Base-by-base conservation (phyloP, 1,140 invertebrate genomes). In the Drosophila simulans region DNA sequence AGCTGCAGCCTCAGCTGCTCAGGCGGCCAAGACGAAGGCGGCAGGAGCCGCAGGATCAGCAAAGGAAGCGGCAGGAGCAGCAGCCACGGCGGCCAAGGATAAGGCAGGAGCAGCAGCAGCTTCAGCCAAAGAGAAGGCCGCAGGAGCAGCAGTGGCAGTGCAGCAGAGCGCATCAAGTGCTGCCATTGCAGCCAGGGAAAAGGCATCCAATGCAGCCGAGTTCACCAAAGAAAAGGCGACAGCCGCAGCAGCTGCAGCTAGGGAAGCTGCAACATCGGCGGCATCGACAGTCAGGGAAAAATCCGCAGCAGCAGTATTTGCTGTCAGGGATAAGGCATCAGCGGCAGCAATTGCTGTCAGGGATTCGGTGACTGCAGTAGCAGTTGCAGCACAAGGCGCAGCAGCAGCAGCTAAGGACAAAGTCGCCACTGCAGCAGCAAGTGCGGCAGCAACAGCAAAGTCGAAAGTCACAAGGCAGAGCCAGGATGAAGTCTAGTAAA, bases 181-280 rank as follows among this genome's bases (percentile, higher is more conserved):
- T 10, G 40, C 40, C n/a, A 42, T 27, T 39, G 55, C 42, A 25
- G 34, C 11, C 31, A 17, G 25, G 37, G 22, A 64, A 20, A 37
- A 25, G n/a, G 15, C 31, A 22, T 45, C 60, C 13, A 53, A 15
- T 13, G 31, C 12, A n/a, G 22, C 13, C 3, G 34, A 35, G 10
- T 27, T 11, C 31, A 35, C 34, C 34, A 60, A 34, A 11, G 31
- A 39, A 17, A 35, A 25, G 31, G 25, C 48, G 0, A 4, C 11
- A 4, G 4, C 43, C 1, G 15, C 55, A 2, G 27, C 64, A 13
- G 40, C 15, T 8, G 15, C 13, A 0, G 25, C 52, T 0, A n/a
- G n/a, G 3, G 35, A 15, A 25, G 17, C 17, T 17, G 27, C 31
- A 35, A 4, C 34, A 13, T 10, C 8, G 2, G 42, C 42, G 1